Base-by-base conservation (phyloP, 2,888 invertebrate species). In the Mimachlamys varia region DNA sequence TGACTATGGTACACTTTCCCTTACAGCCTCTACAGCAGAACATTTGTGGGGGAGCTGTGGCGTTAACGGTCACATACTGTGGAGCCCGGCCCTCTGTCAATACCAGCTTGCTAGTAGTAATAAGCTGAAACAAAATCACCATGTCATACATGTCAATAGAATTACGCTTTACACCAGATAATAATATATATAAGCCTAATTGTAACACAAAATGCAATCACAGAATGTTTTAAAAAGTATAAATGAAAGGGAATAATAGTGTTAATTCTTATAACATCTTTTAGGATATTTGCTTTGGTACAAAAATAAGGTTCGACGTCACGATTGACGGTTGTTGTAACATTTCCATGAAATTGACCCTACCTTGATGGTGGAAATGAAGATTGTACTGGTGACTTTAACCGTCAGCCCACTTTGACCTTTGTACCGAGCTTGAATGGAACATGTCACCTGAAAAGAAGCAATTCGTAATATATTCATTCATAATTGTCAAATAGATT, bases 21-120 rank as follows among this genome's bases (percentile, higher is more conserved):
- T 93, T 93, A 90, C 95, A 94, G n/a, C 93, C 93, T 12, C 89
- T 58, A 89, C 93, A 94, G 87, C 95, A 95, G 88, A 94, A 93
- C 55, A 95, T 91, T 13, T 93, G 93, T 15, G 95, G 95, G 19
- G 95, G 95, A 10, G 93, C 94, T 10, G 92, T 94, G 15, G 94
- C 91, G 13, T 92, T 92, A 2, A 95, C 90, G 19, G 93, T 91
- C 15, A 95, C 91, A n/a, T 87, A 89, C 27, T 93, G 92, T 4
- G 89, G 89, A 3, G 90, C 88, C 22, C 92, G 90, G n/a, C 95
- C 95, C 88, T 95, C 95, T 13, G 92, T 91, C 10, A 95, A 92
- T 13, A 94, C 91, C 27, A 93, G 50, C 33, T 88, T 90, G 38
- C 90, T 91, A 19, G 93, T 91, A 22, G 92, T 91, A 0, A 93